A percentile compares a stretch with the other conserved stretches of the same genome.
Conservation (phyloP, 53 echinoderm and acorn worm species). For the Apostichopus leukothele region DNA sequence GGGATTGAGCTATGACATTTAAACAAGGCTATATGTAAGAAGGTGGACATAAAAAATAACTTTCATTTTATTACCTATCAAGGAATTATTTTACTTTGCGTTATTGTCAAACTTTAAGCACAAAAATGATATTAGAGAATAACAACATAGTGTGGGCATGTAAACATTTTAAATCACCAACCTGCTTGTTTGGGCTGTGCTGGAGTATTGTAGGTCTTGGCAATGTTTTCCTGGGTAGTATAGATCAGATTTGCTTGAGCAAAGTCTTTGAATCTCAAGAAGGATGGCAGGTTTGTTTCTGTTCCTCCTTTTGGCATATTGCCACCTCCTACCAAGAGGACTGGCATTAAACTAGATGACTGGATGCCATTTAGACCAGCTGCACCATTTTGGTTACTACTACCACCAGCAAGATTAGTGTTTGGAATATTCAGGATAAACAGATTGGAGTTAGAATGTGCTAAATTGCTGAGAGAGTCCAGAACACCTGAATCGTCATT, state of each 20-base stretch:
- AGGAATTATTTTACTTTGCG: background rate
- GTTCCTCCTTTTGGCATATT: conserved; percentile 58
- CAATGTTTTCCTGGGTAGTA: conserved; percentile 95
- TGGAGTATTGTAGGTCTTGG: conserved; percentile 67
- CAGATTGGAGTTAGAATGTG: conserved; percentile 66
- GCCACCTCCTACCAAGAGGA: conserved; percentile 67
- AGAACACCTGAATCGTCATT: conserved; percentile 7
- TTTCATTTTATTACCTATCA: too few relatives aligned
- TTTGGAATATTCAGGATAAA: conserved; percentile 76
- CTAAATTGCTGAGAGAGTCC: conserved; percentile 62
- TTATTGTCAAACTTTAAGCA: background rate
- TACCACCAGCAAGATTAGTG: conserved; percentile 21
- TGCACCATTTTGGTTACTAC: conserved; percentile 33
- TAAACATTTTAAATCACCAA: background rate
- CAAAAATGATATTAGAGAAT: background rate
- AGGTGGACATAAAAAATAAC: too few relatives aligned
- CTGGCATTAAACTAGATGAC: conserved; percentile 68
- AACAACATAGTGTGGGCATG: background rate
- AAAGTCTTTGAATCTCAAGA: conserved; percentile 74
- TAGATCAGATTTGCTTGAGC: conserved; percentile 93
- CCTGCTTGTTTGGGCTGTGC: conserved; percentile 60
- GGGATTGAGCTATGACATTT: too few relatives aligned
- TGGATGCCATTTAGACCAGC: conserved; percentile 36
- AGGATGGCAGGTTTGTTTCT: conserved; percentile 48
- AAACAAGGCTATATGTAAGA: too few relatives aligned